Evolutionary conservation across 2,113 vertebrate species (phyloP), one percentile per base, ranked within the genome.

Genomic region (Clarias gariepinus): DNA sequence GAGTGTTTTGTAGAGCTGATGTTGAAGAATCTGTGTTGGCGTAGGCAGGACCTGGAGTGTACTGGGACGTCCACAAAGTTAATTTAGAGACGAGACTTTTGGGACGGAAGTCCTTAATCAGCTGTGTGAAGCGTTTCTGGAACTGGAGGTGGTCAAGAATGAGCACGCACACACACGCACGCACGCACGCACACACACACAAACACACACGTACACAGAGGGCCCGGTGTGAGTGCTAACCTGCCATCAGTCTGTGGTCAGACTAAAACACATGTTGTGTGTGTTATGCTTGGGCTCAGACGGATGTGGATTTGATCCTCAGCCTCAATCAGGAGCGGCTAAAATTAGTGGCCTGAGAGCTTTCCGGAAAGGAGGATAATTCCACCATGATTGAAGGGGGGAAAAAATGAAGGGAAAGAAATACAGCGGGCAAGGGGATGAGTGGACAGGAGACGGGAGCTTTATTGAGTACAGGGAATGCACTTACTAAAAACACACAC

Each of bases 201-300:
- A 91, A 33, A 94, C 91, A 93, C 87, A 90, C 91, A 93, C 91
- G 93, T 93, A 93, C 91, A 94, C 93, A 93, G 91, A 90, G 89
- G 79, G 89, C 90, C 81, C 88, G 89, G 80, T 87, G 80, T 87
- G 33, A 86, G 13, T 89, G 91, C 92, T 87, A 90, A 84, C 89
- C 92, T 92, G 92, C 92, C 94, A 94, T 94, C 94, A 94, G 94
- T 83, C 83, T 92, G 90, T 87, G 89, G 88, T 91, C 88, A 92
- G 92, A 91, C 92, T 92, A 93, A 92, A 94, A 93, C 94, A 95
- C 77, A 94, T 94, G 94, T 93, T 94, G 92, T 93, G 93, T 87
- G 85, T 95, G 94, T 95, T 95, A 93, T 94, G 94, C 93, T 95
- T 94, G 93, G 93, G 94, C 89, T 94, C 91, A 91, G 89, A 87